These are phyloP conservation scores for Mesocentrotus franciscanus DNA, from an alignment of 53 echinoderm and acorn worm genomes.

Conservation along the genomic window DNA sequence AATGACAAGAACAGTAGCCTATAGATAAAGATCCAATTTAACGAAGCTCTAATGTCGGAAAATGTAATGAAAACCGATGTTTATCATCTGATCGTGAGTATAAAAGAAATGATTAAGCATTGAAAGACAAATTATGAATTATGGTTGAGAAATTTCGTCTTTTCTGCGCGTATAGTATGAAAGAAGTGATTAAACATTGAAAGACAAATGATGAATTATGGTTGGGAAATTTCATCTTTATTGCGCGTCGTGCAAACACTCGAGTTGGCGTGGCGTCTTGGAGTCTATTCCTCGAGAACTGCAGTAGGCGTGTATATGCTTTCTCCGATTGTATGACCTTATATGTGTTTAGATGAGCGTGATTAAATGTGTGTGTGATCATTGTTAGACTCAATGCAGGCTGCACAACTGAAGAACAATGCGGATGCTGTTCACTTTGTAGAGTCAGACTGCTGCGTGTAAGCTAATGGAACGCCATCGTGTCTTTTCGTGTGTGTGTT, in stretches of 20 bases:
- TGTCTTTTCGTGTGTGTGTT: not conserved
- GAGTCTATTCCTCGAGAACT: not conserved
- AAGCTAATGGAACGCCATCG: not conserved
- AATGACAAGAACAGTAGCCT: not conserved
- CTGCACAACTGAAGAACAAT: not conserved
- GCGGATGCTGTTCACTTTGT: not conserved
- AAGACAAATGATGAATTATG: not conserved
- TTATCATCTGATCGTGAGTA: not conserved
- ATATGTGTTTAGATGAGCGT: conserved; percentile 24
- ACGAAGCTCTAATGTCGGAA: not conserved
- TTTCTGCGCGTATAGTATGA: no score
- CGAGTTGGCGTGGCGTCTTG: conserved; percentile 30
- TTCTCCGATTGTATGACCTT: not conserved
- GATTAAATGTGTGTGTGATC: not conserved
- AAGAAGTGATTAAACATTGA: not conserved
- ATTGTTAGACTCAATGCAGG: not conserved
- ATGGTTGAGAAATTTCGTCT: no score
- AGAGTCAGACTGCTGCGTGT: not conserved
- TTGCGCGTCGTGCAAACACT: conserved; percentile 21
- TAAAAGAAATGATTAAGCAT: not conserved
- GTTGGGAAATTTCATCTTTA: not conserved
- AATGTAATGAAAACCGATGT: not conserved
- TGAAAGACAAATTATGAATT: no score
- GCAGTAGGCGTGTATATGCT: conserved; percentile 30
- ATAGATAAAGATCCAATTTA: not conserved